Conservation (phyloP, 1,140 invertebrate species). For the Periplaneta americana region DNA sequence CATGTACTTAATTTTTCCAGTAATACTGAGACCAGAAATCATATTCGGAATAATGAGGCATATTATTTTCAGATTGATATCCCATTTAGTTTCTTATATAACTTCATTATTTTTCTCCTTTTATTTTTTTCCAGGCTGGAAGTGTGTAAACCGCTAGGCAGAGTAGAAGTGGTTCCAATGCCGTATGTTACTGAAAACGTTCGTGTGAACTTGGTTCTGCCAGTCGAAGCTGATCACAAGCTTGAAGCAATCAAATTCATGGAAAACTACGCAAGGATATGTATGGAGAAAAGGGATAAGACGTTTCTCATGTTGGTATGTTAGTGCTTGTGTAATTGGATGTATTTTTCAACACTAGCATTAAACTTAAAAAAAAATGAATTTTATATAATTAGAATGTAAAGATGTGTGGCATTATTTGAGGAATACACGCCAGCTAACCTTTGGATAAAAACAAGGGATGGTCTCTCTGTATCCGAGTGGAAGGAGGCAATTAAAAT, state of each 20-base stretch:
- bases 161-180: conserved; percentile 77
- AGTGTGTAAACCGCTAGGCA: conserved; percentile 71
- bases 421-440: too few relatives aligned
- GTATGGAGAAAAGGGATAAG: conserved; percentile 71
- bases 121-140: conserved; percentile 48
- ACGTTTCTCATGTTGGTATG: conserved; percentile 60
- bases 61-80: too few relatives aligned
- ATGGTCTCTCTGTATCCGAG: too few relatives aligned
- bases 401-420: too few relatives aligned
- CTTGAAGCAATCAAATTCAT: conserved; percentile 56
- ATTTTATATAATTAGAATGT: not conserved
- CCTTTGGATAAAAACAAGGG: too few relatives aligned
- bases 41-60: too few relatives aligned
- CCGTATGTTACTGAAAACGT: conserved; percentile 89
- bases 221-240: conserved; percentile 47
- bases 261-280: conserved; percentile 58
- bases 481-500: too few relatives aligned
- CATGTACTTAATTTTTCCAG: too few relatives aligned
- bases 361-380: not conserved
- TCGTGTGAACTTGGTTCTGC: conserved; percentile 68
- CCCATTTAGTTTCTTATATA: too few relatives aligned
- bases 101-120: too few relatives aligned
- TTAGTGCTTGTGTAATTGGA: not conserved
- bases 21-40: too few relatives aligned
- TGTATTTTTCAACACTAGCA: too few relatives aligned